Percentiles rank a stretch among this genome's conserved stretches.
phyloP scores from a whole-genome alignment of 2,113 vertebrate genomes.

The Aythya baeri region DNA sequence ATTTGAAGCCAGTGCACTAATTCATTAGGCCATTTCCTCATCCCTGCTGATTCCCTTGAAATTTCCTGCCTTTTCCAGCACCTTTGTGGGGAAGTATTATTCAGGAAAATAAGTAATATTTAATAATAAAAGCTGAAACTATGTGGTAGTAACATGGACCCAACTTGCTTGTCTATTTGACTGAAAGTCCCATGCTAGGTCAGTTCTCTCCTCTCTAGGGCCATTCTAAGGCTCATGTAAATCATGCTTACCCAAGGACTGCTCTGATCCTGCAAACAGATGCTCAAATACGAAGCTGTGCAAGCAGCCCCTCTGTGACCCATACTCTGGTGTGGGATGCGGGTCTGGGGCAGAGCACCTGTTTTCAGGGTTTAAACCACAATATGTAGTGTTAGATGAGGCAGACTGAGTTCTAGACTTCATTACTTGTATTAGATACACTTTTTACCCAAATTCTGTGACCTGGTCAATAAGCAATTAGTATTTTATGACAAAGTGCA shows the following conservation, averaged over 20 bases:
- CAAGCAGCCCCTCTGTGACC: background rate
- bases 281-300: background rate
- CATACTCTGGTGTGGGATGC: background rate
- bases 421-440: constrained; percentile 46
- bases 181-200: background rate
- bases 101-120: background rate
- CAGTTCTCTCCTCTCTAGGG: background rate
- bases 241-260: accelerated
- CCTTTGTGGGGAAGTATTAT: background rate
- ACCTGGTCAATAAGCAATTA: constrained; percentile 83
- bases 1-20: background rate
- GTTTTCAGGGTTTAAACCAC: background rate
- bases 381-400: accelerated
- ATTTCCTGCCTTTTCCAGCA: background rate
- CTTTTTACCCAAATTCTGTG: constrained; percentile 70
- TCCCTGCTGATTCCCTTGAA: background rate
- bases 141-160: background rate
- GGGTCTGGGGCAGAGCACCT: background rate
- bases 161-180: background rate
- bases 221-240: background rate
- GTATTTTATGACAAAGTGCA: constrained; percentile 82
- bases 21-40: background rate
- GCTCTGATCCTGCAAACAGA: background rate
- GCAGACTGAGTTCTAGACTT: background rate
- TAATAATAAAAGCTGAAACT: background rate